A percentile compares a stretch with the other conserved stretches of the same genome.
Conservation (phyloP, 2,888 invertebrate species). For the Clitarchus hookeri region DNA sequence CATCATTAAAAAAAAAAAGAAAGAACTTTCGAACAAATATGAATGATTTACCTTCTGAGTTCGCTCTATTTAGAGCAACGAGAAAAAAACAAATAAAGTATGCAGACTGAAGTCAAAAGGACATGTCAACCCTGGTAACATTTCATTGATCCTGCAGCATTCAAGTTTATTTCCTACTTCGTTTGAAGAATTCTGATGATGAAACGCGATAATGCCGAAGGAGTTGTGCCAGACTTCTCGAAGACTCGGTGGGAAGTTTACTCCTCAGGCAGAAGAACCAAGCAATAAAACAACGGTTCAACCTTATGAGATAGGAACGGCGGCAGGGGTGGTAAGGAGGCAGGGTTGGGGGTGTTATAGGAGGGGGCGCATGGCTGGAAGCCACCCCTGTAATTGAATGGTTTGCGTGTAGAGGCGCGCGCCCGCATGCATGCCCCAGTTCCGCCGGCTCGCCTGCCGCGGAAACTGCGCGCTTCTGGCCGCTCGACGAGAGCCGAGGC, state of each 20-base stretch:
- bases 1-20: no score
- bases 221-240: background rate
- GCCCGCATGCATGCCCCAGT: background rate
- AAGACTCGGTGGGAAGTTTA: background rate
- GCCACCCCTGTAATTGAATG: background rate
- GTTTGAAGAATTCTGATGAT: background rate
- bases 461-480: background rate
- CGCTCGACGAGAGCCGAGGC: background rate
- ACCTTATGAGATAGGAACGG: background rate
- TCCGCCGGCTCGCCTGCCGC: background rate
- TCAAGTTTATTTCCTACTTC: no score
- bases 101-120: no score
- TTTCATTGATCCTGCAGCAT: no score
- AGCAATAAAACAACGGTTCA: background rate
- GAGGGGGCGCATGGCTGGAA: background rate
- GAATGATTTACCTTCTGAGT: no score
- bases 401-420: background rate
- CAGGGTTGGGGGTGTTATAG: background rate
- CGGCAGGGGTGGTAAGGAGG: background rate
- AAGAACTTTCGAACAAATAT: no score
- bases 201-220: background rate
- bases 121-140: no score
- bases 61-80: no score
- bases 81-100: no score
- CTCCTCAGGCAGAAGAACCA: background rate